Conservation (phyloP, 2,888 invertebrate species). For the Plemyria rubiginata region DNA sequence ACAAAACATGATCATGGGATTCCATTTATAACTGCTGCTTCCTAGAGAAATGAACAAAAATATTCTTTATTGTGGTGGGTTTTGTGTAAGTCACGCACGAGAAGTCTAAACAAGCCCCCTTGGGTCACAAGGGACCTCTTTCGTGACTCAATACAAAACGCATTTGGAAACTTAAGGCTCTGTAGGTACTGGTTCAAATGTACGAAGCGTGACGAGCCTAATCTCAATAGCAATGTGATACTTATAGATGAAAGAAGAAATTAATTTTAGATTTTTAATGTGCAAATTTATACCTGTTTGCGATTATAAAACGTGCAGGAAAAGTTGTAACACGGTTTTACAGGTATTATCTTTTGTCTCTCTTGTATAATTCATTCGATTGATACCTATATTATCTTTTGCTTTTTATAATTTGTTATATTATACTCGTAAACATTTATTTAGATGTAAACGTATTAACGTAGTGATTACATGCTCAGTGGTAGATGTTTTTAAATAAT, state of each 20-base stretch:
- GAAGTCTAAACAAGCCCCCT: too few species aligned
- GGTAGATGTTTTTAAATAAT: too few species aligned
- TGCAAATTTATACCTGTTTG: not conserved
- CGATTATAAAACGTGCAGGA: not conserved
- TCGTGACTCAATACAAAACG: not conserved
- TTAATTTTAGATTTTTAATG: not conserved
- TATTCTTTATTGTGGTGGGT: too few species aligned
- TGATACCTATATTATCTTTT: not conserved
- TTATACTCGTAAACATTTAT: not conserved
- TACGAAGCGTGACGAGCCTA: not conserved
- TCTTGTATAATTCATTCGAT: not conserved
- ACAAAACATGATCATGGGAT: too few species aligned
- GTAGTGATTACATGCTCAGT: too few species aligned
- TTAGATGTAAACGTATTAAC: too few species aligned
- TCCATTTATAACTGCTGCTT: too few species aligned
- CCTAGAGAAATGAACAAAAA: too few species aligned
- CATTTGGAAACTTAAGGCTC: too few species aligned
- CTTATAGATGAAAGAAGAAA: not conserved
- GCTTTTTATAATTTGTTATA: not conserved
- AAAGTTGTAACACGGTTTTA: not conserved
- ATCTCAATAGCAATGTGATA: not conserved
- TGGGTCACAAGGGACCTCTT: too few species aligned
- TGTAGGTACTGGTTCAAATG: too few species aligned
- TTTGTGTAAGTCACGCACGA: too few species aligned
- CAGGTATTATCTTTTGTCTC: not conserved